Evolutionary conservation across 1,140 invertebrate genomes (phyloP), one percentile per base, ranked within the genome.

Genomic region (Globodera rostochiensis): DNA sequence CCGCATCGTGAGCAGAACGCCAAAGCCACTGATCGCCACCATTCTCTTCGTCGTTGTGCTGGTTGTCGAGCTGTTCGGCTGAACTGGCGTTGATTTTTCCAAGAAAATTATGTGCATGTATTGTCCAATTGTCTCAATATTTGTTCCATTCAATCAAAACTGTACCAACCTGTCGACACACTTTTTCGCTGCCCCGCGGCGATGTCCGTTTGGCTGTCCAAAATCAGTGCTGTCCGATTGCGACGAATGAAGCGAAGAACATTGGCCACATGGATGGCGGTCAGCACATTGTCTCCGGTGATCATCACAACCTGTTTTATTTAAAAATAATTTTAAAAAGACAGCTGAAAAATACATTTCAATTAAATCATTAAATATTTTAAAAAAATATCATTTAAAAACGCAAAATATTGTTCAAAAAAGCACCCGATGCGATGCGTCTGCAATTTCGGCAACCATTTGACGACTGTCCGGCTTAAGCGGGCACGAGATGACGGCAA

Each of bases 401-500:
- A 79, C 81, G 19, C 25, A 73, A 82, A 83, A 70, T 36, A 36
- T 84, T 76, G 36, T 13, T 4, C 7, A 80, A 82, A 67, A 88
- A 89, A 9, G 36, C 7, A 86, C 86, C 75, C 79, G 77, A 66
- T 88, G 87, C 6, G 88, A 90, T 21, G 88, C 85, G 47, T 88
- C 89, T 6, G 89, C 73, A 49, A 90, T 89, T 75, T 90, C 88
- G 60, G 82, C 82, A 73, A 99, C 95, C 11, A 96, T 95, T 75
- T 93, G 91, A 90, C 96, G 95, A 0, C 97, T 98, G 90, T 99
- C 97, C 0, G 93, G 91, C 91, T 99, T 99, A 70, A 99, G 92
- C 0, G 97, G 97, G 91, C 97, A 99, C 0, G 96, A 98, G 86
- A 99, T 97, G 25, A 98, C 94, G n/a, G 99, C 94, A 91, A 99